Conservation (phyloP, 2,113 vertebrate genomes). For the Ptilonorhynchus violaceus region DNA sequence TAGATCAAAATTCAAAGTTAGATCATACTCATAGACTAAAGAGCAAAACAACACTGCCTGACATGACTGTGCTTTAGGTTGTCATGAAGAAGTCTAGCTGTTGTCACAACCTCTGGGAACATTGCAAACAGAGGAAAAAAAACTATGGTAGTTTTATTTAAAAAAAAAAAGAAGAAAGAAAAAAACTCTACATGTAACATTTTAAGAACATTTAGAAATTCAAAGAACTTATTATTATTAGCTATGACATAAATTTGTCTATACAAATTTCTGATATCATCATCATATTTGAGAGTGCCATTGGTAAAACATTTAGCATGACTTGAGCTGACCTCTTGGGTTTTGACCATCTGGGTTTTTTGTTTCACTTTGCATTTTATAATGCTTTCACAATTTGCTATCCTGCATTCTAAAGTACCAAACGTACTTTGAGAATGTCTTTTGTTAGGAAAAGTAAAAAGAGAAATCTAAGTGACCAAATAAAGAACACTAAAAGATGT, state of each 20-base stretch:
- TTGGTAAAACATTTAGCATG: background rate
- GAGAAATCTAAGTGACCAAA: background rate
- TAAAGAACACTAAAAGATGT: background rate
- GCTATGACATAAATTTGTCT: background rate
- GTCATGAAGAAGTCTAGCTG: background rate
- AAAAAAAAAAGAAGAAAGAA: background rate
- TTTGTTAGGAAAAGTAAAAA: background rate
- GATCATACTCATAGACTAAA: background rate
- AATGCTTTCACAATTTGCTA: background rate
- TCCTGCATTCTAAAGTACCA: background rate
- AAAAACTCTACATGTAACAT: background rate
- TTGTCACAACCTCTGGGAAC: background rate
- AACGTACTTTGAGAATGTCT: background rate
- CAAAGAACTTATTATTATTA: background rate
- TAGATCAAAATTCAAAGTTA: background rate
- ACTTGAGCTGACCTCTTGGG: rapidly evolving
- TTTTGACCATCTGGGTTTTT: background rate
- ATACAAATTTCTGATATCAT: background rate
- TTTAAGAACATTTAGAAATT: background rate
- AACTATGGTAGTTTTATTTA: rapidly evolving
- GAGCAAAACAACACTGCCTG: background rate
- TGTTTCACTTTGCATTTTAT: background rate
- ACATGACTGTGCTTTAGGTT: background rate
- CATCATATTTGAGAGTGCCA: background rate
- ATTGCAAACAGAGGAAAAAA: background rate